Base-by-base conservation (phyloP, 92 coral and sea anemone species). In the Anthopleura xanthogrammica region DNA sequence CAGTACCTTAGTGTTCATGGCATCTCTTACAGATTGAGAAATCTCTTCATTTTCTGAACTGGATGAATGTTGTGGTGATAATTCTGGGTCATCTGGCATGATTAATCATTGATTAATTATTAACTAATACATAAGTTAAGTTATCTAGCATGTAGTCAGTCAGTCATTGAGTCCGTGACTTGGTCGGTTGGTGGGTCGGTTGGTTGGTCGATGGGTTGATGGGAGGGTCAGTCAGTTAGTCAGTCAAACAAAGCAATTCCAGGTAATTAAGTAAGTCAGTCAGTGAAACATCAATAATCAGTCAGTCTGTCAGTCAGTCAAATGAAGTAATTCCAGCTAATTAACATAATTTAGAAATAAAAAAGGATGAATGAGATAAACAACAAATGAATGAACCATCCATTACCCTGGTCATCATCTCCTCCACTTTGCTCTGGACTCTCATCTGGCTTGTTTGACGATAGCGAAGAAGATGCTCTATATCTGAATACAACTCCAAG, bases 401-500 rank as follows among this genome's bases (percentile, higher is more conserved):
- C 60, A 12, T 79, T 78, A 93, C 98, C 98, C 88, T 91, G 98
- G 8, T 95, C 95, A 3, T 92, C 93, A 75, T 89, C 95, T 55
- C 85, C 93, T 19, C 90, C 94, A 68, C 77, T 89, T 71, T 83
- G 92, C 56, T 88, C 94, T 42, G 88, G 92, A 43, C 88, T 92
- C 20, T 77, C 89, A 2, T 75, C 89, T 23, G 79, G 81, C n/a
- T 80, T 75, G 46, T 79, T 83, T 41, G 86, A 36, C 29, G 83
- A 82, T 54, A 74, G 60, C 13, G 78, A 79, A 43, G 90, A 85
- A 42, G 89, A 85, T 10, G 98, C 99, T 85, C 89, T 90, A 88
- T 94, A 97, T 24, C 90, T 90, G 79, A 97, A 97, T 42, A 97
- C 95, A 19, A 94, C 98, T 71, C 91, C 90, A 52, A 95, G 98